Conservation (phyloP, 1,140 invertebrate genomes). For the Drosophila burlai region DNA sequence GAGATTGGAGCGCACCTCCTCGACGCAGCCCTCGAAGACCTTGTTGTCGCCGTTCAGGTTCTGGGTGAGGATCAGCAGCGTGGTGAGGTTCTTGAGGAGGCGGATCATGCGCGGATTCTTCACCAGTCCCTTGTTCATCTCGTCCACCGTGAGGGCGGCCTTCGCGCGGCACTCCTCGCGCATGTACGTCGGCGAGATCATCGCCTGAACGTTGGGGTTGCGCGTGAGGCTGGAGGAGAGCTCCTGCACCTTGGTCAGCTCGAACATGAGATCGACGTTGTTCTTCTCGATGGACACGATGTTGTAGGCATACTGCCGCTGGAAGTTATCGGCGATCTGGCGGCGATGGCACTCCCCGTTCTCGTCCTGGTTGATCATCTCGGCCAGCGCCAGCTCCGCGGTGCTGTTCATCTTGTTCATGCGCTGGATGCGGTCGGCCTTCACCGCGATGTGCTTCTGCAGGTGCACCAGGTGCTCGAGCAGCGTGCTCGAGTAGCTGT, state of each 20-base stretch:
- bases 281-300: conserved; percentile 96
- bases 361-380: conserved; percentile 86
- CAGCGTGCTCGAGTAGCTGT: conserved; percentile 94
- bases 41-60: conserved; percentile 95
- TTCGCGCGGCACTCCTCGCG: conserved; percentile 94
- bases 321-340: conserved; percentile 91
- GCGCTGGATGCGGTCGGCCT: conserved; percentile 92
- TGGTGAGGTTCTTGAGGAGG: conserved; percentile 94
- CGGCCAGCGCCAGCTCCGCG: conserved; percentile 90
- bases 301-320: conserved; percentile 94
- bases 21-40: conserved; percentile 96
- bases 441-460: conserved; percentile 95
- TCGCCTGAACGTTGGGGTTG: conserved; percentile 93
- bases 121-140: conserved; percentile 89
- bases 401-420: conserved; percentile 96
- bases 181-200: conserved; percentile 94
- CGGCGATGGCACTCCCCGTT: conserved; percentile 41
- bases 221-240: conserved; percentile 95
- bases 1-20: conserved; percentile 92
- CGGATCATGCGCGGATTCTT: conserved; percentile 89
- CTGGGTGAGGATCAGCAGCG: conserved; percentile 96
- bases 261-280: conserved; percentile 94
- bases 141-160: conserved; percentile 92
- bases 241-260: conserved; percentile 93
- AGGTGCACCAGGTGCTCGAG: conserved; percentile 93